Percentiles rank a stretch among this genome's conserved stretches.
These are phyloP conservation scores for Ferdinandea cuprea DNA, from an alignment of 2,888 invertebrate genomes.

Conservation along the genomic window DNA sequence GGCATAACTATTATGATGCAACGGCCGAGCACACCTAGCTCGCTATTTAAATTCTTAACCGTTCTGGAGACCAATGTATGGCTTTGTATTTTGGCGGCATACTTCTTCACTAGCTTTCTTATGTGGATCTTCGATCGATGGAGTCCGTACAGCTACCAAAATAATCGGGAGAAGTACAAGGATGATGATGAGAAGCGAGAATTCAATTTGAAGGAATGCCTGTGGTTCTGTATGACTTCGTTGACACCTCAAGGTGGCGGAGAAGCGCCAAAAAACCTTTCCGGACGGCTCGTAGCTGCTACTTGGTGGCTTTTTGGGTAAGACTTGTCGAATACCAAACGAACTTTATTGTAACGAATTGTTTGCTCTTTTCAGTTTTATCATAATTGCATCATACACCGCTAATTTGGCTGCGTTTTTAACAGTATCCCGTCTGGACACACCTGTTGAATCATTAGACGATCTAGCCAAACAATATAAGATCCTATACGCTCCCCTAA, in stretches of 20 bases:
- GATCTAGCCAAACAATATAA: constrained; percentile 98
- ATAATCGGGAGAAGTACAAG: constrained; percentile 95
- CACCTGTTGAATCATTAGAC: constrained; percentile 95
- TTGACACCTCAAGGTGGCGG: constrained; percentile 97
- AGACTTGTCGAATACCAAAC: constrained; percentile 13
- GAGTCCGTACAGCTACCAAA: constrained; percentile 98
- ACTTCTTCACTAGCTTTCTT: constrained; percentile 96
- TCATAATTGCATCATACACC: constrained; percentile 99
- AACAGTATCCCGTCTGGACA: constrained; percentile 96
- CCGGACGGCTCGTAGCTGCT: constrained; percentile 96
- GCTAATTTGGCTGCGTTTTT: constrained; percentile 98
- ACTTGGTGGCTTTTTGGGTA: constrained; percentile 99
- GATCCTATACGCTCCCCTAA: constrained; percentile 96
- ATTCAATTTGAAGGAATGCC: constrained; percentile 96
- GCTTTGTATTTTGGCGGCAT: constrained; percentile 97
- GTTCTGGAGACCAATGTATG: constrained; percentile 98
- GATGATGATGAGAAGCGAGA: constrained; percentile 97
- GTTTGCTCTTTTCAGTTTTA: constrained; percentile 87
- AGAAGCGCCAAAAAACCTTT: constrained; percentile 97
- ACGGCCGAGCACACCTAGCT: constrained; percentile 93
- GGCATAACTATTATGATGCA: constrained; percentile 98
- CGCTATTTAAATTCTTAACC: constrained; percentile 97
- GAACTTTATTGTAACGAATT: not conserved
- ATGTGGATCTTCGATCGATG: constrained; percentile 99
- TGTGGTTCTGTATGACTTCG: constrained; percentile 99